Evolutionary conservation across 2,797 vertebrate genomes (phyloP).

Genomic region (Poecilia gillii): DNA sequence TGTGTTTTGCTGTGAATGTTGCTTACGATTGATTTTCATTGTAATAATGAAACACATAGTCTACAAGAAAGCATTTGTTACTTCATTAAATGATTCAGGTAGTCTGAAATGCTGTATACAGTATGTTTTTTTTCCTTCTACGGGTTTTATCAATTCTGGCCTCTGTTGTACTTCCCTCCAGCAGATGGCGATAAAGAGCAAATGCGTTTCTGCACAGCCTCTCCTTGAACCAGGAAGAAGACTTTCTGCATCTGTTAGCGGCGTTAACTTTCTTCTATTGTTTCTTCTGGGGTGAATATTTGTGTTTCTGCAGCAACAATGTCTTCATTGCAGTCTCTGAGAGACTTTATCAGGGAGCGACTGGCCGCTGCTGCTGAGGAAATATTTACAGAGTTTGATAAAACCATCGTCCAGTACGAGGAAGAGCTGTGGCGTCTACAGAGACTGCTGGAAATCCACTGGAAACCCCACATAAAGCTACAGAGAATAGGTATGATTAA

Average conservation of each 20-base stretch:
- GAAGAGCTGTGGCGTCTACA: neutral
- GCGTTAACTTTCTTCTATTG: neutral
- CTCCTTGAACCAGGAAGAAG: neutral
- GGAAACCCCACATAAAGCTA: neutral
- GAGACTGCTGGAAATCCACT: neutral
- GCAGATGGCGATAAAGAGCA: neutral
- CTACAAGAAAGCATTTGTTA: neutral
- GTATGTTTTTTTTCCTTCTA: too few species aligned
- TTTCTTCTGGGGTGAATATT: neutral
- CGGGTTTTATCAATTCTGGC: too few species aligned
- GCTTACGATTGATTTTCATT: neutral
- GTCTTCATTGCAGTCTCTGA: neutral
- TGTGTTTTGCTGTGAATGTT: too few species aligned
- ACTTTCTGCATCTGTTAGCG: neutral
- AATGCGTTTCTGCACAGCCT: neutral
- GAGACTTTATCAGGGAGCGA: constrained; percentile 8
- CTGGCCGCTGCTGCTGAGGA: constrained; percentile 2
- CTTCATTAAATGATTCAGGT: neutral
- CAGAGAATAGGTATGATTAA: neutral
- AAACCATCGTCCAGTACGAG: neutral
- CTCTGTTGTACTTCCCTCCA: neutral
- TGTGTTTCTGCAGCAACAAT: neutral
- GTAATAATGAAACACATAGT: neutral
- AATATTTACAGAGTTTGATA: constrained; percentile 4
- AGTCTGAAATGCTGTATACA: neutral